These are phyloP conservation scores for Perithous albicinctus DNA, from an alignment of 2,888 invertebrate species.

Conservation along the genomic window DNA sequence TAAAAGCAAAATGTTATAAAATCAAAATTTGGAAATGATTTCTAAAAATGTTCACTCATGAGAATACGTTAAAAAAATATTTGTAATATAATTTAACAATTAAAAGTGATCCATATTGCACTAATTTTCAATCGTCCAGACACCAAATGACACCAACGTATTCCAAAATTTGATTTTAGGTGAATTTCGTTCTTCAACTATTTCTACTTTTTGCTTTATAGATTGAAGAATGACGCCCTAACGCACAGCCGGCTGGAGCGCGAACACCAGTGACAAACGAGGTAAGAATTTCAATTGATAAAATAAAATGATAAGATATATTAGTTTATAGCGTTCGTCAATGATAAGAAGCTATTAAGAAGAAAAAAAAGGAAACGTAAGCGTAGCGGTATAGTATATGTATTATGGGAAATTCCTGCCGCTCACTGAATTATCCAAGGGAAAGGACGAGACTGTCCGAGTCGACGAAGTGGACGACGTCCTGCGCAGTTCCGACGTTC, in stretches of 20 bases:
- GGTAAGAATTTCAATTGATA: conserved; percentile 73
- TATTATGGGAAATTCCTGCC: conserved; percentile 21
- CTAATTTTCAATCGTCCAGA: too few relatives aligned
- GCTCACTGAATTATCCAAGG: conserved; percentile 66
- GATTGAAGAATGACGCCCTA: conserved; percentile 83
- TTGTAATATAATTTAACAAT: too few relatives aligned
- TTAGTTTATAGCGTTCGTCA: background rate
- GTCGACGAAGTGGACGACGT: conserved; percentile 65
- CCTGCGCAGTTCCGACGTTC: conserved; percentile 66
- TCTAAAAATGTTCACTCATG: too few relatives aligned
- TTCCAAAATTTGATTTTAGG: background rate
- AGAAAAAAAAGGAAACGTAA: too few relatives aligned
- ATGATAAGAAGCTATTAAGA: background rate
- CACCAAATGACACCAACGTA: background rate
- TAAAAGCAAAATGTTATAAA: too few relatives aligned
- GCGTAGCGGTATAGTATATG: background rate
- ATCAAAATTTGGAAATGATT: too few relatives aligned
- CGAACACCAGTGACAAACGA: conserved; percentile 79
- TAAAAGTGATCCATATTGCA: too few relatives aligned
- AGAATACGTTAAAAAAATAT: too few relatives aligned
- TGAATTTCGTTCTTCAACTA: conserved; percentile 8
- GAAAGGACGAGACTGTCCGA: conserved; percentile 68
- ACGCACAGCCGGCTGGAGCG: conserved; percentile 82
- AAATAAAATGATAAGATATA: background rate
- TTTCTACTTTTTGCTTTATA: conserved; percentile 69